Conservation (phyloP, 2,113 vertebrate genomes). For the Zosterops pallidus region DNA sequence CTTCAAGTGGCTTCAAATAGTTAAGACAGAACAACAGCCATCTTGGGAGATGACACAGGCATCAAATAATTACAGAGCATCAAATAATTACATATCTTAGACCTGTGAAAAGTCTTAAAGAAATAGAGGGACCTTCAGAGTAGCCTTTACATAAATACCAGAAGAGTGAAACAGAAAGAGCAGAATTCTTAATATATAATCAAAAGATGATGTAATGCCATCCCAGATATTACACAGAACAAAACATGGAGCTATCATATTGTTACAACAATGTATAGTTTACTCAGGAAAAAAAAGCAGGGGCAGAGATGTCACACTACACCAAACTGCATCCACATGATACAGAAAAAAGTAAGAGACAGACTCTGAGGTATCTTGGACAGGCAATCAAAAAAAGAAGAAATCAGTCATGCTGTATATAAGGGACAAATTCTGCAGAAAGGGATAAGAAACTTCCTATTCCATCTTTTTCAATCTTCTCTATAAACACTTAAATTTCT, state of each 20-base stretch:
- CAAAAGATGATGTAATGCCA: background rate
- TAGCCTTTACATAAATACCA: background rate
- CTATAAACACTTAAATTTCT: background rate
- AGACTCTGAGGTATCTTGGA: background rate
- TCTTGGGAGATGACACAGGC: background rate
- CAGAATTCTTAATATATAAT: background rate
- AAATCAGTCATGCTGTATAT: too few species aligned
- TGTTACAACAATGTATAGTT: background rate
- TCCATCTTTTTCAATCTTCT: background rate
- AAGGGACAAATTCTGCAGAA: too few species aligned
- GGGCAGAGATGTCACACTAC: background rate
- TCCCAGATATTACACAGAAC: background rate
- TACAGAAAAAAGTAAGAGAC: background rate
- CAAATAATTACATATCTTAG: background rate
- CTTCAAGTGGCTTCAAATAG: background rate
- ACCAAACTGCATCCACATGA: background rate
- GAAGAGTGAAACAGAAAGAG: background rate
- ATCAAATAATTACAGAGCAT: background rate
- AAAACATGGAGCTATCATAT: background rate
- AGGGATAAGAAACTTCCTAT: too few species aligned
- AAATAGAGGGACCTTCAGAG: background rate
- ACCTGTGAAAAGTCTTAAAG: background rate
- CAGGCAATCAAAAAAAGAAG: too few species aligned
- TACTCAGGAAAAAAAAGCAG: background rate
- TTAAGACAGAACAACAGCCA: background rate